Base-by-base conservation (phyloP, 2,888 invertebrate genomes). In the Caenorhabditis wallacei region DNA sequence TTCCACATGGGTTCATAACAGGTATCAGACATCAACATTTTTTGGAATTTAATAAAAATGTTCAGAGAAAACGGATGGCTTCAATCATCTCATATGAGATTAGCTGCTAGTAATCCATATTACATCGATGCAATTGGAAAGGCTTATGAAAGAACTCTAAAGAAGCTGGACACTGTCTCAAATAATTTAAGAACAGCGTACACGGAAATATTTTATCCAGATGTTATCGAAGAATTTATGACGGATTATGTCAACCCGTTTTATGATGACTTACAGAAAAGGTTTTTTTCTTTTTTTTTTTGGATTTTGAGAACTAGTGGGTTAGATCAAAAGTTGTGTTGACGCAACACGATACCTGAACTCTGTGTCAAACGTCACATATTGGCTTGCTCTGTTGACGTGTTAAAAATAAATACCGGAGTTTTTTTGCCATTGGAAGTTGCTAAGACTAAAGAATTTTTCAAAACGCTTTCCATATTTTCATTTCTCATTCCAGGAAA, bases 1-100 rank as follows among this genome's bases (percentile, higher is more conserved):
- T 26, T 84, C 85, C 7, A 84, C 84, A 5, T 88, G 85, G 85
- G 82, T 88, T 54, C 88, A 88, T 71, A 87, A 86, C 59, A 69
- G 85, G 84, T 84, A 56, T 40, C 7, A 16, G 18, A 16, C 51
- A 7, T n/a, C 13, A 40, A 24, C 24, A 40, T n/a, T 43, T 18
- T 48, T 48, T 18, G 18, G 5, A 4, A 56, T n/a, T 20, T 11
- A 10, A 74, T 43, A 26, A n/a, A 35, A 66, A 18, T 10, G 54
- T 80, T 43, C 53, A 84, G 85, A 63, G 85, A 85, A 48, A 80
- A 79, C 30, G 87, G 87, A 0, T 87, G 85, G 87, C 48, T 85
- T 2, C 84, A 85, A 70, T 48, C 74, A 0, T 87, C 85, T 0
- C 84, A 85, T 7, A 85, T 84, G 82, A 54, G 57, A n/a, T 16